phyloP scores from a whole-genome alignment of 1,140 invertebrate genomes.

The Drosophila jambulina region DNA sequence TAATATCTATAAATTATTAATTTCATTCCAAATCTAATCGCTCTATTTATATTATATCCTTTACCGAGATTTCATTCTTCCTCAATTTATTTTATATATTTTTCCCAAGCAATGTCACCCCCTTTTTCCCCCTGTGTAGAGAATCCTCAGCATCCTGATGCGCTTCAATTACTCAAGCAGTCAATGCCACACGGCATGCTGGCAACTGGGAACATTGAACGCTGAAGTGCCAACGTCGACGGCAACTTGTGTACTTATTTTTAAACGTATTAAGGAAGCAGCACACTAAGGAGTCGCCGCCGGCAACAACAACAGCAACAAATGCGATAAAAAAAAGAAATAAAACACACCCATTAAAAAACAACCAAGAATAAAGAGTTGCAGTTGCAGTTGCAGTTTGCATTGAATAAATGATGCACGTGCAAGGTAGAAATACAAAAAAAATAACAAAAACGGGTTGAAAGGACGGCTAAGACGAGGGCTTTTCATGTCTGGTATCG shows the following conservation, averaged over 20 bases:
- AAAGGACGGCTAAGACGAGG: background rate
- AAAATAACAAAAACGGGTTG: background rate
- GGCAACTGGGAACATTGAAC: constrained; percentile 61
- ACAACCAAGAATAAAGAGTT: constrained; percentile 16
- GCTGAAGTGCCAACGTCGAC: constrained; percentile 52
- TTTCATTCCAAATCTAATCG: no score
- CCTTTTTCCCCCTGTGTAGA: constrained; percentile 14
- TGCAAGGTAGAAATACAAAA: background rate
- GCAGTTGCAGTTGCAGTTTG: constrained; percentile 23
- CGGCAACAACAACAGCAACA: background rate
- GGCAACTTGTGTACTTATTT: constrained; percentile 70
- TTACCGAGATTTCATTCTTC: no score
- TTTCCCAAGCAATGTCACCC: background rate
- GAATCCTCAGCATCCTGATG: constrained; percentile 45
- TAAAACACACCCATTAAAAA: background rate
- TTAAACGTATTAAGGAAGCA: constrained; percentile 79
- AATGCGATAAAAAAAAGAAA: background rate
- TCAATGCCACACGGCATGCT: constrained; percentile 58
- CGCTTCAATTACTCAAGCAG: constrained; percentile 74
- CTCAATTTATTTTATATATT: no score
- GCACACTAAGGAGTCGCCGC: constrained; percentile 33
- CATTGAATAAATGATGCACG: constrained; percentile 68
- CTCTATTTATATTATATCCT: no score
- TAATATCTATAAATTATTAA: no score
- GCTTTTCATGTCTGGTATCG: constrained; percentile 24